Percentiles rank a stretch among this genome's conserved stretches.
Evolutionary conservation across 2,113 vertebrate genomes (phyloP).

Genomic region (Gracilinanus agilis): DNA sequence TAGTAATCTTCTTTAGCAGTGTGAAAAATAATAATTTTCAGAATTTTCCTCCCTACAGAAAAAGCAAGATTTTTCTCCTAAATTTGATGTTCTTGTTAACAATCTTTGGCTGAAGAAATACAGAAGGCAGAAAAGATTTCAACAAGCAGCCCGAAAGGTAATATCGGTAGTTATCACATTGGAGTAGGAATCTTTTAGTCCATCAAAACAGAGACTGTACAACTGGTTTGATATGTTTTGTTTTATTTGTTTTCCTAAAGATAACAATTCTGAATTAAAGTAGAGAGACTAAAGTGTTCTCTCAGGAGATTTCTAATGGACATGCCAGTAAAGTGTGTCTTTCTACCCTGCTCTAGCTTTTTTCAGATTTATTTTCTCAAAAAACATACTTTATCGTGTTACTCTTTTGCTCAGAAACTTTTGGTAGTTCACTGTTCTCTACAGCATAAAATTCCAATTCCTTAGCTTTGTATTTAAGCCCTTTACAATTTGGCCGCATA

Average conservation of each 20-base stretch:
- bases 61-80: constrained; percentile 79
- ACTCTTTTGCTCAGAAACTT: background rate
- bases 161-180: background rate
- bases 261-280: background rate
- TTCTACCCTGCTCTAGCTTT: background rate
- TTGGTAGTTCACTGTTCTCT: background rate
- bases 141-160: constrained; percentile 93
- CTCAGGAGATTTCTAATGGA: background rate
- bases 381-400: background rate
- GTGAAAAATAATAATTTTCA: background rate
- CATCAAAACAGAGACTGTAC: constrained; percentile 12
- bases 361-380: background rate
- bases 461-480: background rate
- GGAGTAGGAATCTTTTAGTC: background rate
- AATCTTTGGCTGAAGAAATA: constrained; percentile 86
- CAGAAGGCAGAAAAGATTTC: constrained; percentile 87
- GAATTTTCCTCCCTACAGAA: constrained; percentile 61
- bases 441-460: background rate
- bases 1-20: constrained; percentile 7
- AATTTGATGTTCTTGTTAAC: constrained; percentile 85
- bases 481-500: background rate
- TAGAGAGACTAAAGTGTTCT: background rate
- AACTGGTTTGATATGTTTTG: background rate
- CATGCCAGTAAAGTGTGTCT: background rate
- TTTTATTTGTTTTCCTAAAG: constrained; percentile 4